A percentile compares a stretch with the other conserved stretches of the same genome.
phyloP scores from a whole-genome alignment of 2,888 invertebrate species.

The Drosophila buzzatii region DNA sequence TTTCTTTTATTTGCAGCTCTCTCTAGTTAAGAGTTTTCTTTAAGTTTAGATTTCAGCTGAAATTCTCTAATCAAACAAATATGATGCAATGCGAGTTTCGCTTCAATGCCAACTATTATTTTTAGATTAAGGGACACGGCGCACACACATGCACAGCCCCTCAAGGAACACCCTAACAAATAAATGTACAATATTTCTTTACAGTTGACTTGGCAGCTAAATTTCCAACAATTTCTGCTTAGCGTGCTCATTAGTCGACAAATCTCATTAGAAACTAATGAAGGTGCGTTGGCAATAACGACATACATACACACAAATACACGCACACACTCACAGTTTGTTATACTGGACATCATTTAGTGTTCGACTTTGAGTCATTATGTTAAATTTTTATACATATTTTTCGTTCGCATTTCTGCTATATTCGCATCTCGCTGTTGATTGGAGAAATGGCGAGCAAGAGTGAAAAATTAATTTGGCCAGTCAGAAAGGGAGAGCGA shows the following conservation, averaged over 20 bases:
- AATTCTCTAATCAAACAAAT: not conserved
- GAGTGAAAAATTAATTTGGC: constrained; percentile 73
- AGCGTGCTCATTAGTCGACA: constrained; percentile 68
- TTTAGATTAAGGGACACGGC: constrained; percentile 4
- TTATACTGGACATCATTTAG: constrained; percentile 49
- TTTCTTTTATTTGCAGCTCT: no score
- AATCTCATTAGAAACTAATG: constrained; percentile 79
- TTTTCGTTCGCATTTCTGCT: constrained; percentile 56
- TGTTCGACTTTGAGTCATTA: constrained; percentile 37
- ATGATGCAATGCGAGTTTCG: not conserved
- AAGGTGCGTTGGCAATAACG: constrained; percentile 61
- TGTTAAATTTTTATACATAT: constrained; percentile 60
- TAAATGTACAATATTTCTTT: constrained; percentile 46
- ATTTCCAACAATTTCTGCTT: constrained; percentile 47
- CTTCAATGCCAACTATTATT: constrained; percentile 7
- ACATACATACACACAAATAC: constrained; percentile 31
- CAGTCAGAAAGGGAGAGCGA: constrained; percentile 51
- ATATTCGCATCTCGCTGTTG: constrained; percentile 52
- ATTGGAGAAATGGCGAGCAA: constrained; percentile 53
- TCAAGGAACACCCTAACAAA: constrained; percentile 32
- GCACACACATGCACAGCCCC: not conserved
- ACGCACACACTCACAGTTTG: constrained; percentile 5
- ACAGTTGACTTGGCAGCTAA: constrained; percentile 54
- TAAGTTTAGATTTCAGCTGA: not conserved
- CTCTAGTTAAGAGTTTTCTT: not conserved